A percentile compares a stretch with the other conserved stretches of the same genome.
Evolutionary conservation across 2,888 invertebrate species (phyloP).

Genomic region (Cryptocephalus primarius): DNA sequence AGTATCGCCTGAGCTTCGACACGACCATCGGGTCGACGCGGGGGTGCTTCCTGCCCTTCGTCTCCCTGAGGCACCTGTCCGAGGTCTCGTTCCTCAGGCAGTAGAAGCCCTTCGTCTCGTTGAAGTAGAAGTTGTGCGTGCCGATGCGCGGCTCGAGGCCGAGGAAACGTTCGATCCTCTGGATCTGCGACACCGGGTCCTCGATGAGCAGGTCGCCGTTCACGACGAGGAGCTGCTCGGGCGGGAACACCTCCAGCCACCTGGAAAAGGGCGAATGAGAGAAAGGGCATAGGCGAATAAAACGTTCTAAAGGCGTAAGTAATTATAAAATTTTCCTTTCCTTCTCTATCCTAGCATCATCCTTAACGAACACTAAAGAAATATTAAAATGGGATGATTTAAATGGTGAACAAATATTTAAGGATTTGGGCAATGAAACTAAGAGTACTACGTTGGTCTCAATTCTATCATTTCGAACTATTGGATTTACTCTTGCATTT

Average conservation of each 20-base stretch:
- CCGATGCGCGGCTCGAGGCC: conserved; percentile 60
- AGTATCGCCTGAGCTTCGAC: conserved; percentile 72
- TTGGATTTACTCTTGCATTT: no score
- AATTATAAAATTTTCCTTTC: no score
- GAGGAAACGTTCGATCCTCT: conserved; percentile 79
- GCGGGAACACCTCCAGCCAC: conserved; percentile 89
- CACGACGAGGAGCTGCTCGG: conserved; percentile 85
- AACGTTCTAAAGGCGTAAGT: no score
- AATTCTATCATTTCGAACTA: no score
- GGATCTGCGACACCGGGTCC: conserved; percentile 79
- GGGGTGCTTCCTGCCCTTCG: conserved; percentile 77
- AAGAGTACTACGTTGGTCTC: no score
- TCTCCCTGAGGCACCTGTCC: conserved; percentile 71
- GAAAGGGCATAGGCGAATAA: no score
- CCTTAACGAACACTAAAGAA: no score
- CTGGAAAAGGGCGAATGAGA: not conserved
- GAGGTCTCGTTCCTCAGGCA: conserved; percentile 78
- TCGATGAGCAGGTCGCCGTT: conserved; percentile 88
- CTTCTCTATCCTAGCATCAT: no score
- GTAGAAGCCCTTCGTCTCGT: conserved; percentile 93
- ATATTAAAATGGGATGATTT: no score
- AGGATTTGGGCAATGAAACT: no score
- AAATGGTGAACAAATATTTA: no score
- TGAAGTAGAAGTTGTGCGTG: conserved; percentile 89
- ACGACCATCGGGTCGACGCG: conserved; percentile 70